A percentile compares a stretch with the other conserved stretches of the same genome.
Evolutionary conservation across 1,140 invertebrate species (phyloP).

Genomic region (Cecropterus lyciades): DNA sequence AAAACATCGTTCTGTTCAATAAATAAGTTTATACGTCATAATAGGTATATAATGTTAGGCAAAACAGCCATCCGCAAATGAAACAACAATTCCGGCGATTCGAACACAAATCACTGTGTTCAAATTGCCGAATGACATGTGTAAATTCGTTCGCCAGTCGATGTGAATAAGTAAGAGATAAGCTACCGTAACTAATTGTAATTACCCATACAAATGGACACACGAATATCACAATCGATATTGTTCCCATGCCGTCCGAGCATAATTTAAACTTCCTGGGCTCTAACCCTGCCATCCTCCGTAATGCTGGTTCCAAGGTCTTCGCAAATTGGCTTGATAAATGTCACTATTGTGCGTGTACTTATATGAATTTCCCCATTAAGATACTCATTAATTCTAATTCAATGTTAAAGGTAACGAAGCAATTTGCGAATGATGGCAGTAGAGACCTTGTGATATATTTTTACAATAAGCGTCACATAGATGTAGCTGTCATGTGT

Average conservation of each 20-base stretch:
- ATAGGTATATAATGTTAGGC: too few relatives aligned
- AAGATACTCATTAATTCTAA: slow-evolving; percentile 9
- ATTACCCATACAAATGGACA: not conserved
- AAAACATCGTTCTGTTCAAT: too few relatives aligned
- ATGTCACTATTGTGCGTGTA: not conserved
- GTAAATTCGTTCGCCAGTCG: not conserved
- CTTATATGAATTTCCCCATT: slow-evolving; percentile 1
- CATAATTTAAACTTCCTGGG: slow-evolving; percentile 23
- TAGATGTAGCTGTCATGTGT: too few relatives aligned
- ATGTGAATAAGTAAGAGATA: slow-evolving; percentile 16
- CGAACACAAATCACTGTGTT: not conserved
- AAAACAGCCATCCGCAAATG: too few relatives aligned
- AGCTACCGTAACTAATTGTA: slow-evolving; percentile 19
- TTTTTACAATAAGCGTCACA: not conserved
- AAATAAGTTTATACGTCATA: too few relatives aligned
- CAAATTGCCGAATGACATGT: slow-evolving; percentile 2
- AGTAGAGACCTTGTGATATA: not conserved
- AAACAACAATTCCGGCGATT: too few relatives aligned
- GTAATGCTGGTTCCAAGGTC: slow-evolving; percentile 7
- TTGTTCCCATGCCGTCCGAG: slow-evolving; percentile 1
- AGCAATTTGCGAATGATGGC: slow-evolving; percentile 7
- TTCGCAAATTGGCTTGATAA: slow-evolving; percentile 4
- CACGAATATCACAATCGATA: slow-evolving; percentile 12
- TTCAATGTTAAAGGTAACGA: not conserved
- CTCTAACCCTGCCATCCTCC: slow-evolving; percentile 13